Percentiles rank a stretch among this genome's conserved stretches.
Conservation (phyloP, 2,888 invertebrate species). For the Tipula lateralis region DNA sequence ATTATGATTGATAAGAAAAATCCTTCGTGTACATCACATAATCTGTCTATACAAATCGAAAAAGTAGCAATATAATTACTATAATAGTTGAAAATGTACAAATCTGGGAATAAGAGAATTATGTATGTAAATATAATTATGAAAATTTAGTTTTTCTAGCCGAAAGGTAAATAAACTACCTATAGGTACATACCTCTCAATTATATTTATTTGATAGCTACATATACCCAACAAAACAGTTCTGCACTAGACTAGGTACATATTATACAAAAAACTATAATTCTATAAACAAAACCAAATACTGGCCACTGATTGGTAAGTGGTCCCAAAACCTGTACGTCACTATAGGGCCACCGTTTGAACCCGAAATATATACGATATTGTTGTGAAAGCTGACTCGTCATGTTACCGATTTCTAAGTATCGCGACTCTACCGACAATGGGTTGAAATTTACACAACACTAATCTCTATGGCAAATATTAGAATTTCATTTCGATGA, state of each 20-base stretch:
- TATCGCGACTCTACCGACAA: neutral
- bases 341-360: no score
- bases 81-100: no score
- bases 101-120: no score
- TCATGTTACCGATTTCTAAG: no score
- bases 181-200: no score
- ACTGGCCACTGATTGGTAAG: neutral
- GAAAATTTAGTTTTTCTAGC: neutral
- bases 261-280: neutral
- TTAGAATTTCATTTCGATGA: neutral
- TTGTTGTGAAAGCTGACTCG: no score
- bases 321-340: neutral
- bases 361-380: no score
- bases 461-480: neutral
- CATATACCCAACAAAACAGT: neutral
- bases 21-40: no score
- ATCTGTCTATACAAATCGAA: no score
- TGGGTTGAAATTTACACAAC: neutral
- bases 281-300: neutral
- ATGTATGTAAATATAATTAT: neutral
- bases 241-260: neutral
- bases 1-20: no score
- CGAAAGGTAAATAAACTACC: neutral
- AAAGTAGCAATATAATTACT: no score
- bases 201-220: neutral